Conservation (phyloP, 2,797 vertebrate genomes). For the Syngnathus rostellatus region DNA sequence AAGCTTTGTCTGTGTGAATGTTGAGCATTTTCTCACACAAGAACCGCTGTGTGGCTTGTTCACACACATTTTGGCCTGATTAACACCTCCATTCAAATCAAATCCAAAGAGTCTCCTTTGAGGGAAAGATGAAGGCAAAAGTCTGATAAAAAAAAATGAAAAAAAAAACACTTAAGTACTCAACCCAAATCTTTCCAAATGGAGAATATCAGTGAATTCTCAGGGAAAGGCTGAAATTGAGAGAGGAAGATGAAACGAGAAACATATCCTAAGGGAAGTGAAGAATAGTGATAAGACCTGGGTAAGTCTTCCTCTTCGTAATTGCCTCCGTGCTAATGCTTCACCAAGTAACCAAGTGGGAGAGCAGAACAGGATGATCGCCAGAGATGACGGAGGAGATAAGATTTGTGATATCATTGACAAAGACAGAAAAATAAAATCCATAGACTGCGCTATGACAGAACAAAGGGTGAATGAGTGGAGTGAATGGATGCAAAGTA, state of each 20-base stretch:
- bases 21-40: background rate
- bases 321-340: slow-evolving; percentile 52
- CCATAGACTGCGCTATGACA: slow-evolving; percentile 21
- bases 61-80: slow-evolving; percentile 16
- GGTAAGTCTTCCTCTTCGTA: slow-evolving; percentile 47
- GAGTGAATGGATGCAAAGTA: slow-evolving; percentile 35
- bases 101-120: slow-evolving; percentile 4
- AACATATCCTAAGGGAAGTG: slow-evolving; percentile 34
- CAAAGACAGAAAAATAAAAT: slow-evolving; percentile 28
- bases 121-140: slow-evolving; percentile 12
- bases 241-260: slow-evolving; percentile 16
- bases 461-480: slow-evolving; percentile 28
- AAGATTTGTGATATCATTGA: slow-evolving; percentile 34
- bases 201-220: slow-evolving; percentile 24
- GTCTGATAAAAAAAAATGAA: slow-evolving; percentile 16
- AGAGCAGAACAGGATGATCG: slow-evolving; percentile 26
- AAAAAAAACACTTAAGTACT: slow-evolving; percentile 18
- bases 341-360: slow-evolving; percentile 33
- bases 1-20: background rate
- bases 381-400: slow-evolving; percentile 26
- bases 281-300: slow-evolving; percentile 47
- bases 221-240: slow-evolving; percentile 14
- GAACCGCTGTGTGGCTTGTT: background rate
- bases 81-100: slow-evolving; percentile 17
- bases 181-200: slow-evolving; percentile 28